Conservation (phyloP, 2,797 vertebrate species). For the Chaunax sp. region DNA sequence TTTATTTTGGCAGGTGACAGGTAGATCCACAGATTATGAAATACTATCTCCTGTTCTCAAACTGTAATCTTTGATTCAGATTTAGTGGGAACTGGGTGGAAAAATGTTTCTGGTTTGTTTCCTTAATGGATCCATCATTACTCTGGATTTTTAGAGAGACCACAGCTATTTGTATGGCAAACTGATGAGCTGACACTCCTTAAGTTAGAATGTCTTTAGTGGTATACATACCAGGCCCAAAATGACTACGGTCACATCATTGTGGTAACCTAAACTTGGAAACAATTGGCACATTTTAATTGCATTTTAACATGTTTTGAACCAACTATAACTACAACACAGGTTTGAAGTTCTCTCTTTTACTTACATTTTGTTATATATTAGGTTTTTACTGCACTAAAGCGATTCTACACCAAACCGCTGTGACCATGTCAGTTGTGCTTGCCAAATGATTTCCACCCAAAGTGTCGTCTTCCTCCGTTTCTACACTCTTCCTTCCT, state of each 20-base stretch:
- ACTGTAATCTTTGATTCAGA: not conserved
- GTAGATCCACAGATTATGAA: too few relatives aligned
- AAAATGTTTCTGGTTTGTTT: not conserved
- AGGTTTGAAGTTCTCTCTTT: not conserved
- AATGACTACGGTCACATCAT: not conserved
- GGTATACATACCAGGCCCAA: not conserved
- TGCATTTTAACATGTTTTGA: not conserved
- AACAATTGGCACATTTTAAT: not conserved
- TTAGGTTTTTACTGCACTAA: not conserved
- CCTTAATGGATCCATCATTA: not conserved
- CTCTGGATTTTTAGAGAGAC: not conserved
- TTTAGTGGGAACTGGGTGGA: not conserved
- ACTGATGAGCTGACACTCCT: not conserved
- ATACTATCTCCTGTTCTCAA: too few relatives aligned
- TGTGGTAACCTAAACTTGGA: not conserved
- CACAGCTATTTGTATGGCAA: conserved; percentile 3
- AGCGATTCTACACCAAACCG: not conserved
- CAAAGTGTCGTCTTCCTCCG: not conserved
- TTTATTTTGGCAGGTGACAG: too few relatives aligned
- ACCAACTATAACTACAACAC: not conserved
- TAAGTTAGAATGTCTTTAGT: conserved; percentile 5
- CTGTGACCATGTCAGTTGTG: not conserved
- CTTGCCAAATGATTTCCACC: not conserved
- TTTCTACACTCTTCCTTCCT: conserved; percentile 6
- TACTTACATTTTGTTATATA: not conserved